Evolutionary conservation across 2,888 invertebrate genomes (phyloP).

Genomic region (Augiades crinisus): DNA sequence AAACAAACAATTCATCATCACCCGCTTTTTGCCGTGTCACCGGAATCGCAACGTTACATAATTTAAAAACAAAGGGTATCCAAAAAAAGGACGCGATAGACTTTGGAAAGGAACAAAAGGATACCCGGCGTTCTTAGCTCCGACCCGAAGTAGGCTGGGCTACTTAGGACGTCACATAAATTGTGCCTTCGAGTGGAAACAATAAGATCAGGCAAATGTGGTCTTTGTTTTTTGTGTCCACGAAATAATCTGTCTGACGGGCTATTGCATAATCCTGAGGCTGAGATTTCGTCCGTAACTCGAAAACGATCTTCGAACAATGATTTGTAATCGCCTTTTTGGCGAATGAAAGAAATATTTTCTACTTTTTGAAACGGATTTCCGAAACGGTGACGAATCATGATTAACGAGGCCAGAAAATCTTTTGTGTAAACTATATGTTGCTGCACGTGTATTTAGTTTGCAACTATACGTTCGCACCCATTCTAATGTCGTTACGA

Average conservation of each 20-base stretch:
- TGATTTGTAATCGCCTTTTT: slow-evolving; percentile 17
- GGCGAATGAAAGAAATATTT: slow-evolving; percentile 9
- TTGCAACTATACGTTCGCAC: no score
- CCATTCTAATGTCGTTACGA: no score
- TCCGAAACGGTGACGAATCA: slow-evolving; percentile 5
- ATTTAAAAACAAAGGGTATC: slow-evolving; percentile 71
- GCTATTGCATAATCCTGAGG: slow-evolving; percentile 32
- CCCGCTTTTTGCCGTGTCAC: slow-evolving; percentile 51
- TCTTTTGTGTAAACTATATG: neutral
- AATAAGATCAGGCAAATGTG: slow-evolving; percentile 61
- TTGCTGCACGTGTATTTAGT: no score
- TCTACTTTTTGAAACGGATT: slow-evolving; percentile 5
- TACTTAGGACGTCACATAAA: slow-evolving; percentile 73
- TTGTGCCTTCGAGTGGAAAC: slow-evolving; percentile 63
- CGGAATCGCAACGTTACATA: slow-evolving; percentile 64
- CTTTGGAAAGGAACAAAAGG: slow-evolving; percentile 22
- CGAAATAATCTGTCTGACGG: slow-evolving; percentile 32
- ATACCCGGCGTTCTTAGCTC: slow-evolving; percentile 18
- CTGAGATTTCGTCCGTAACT: slow-evolving; percentile 18
- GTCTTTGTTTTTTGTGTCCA: slow-evolving; percentile 32
- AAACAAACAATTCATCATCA: slow-evolving; percentile 57
- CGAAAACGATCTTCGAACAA: slow-evolving; percentile 11
- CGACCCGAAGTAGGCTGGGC: slow-evolving; percentile 52
- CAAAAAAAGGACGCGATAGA: slow-evolving; percentile 55
- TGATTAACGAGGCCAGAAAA: neutral